Base-by-base conservation (phyloP, 1,140 invertebrate species). In the Andrena cerasifolii region DNA sequence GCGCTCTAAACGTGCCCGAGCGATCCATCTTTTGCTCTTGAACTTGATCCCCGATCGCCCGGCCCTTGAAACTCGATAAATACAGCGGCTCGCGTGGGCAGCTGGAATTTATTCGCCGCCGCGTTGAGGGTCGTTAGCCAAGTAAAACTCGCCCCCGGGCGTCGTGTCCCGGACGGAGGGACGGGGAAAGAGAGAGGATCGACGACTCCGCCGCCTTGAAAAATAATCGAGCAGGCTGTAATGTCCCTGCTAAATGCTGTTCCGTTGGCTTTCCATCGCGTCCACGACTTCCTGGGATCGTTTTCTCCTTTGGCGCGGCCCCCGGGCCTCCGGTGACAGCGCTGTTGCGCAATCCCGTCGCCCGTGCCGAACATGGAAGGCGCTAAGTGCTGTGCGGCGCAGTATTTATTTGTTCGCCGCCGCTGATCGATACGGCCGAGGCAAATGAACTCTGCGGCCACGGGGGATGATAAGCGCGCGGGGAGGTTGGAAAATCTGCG, bases 11-110 rank as follows among this genome's bases (percentile, higher is more conserved):
- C 6, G 49, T 51, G 26, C 21, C 26, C 49, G 12, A 10, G 12
- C 49, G 36, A 47, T 63, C 36, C 31, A 68, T 68, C 56, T 16
- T n/a, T 67, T 58, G 78, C 18, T 84, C 82, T 78, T 84, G 82
- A 85, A 84, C 83, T 81, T 85, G 82, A 84, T 75, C 59, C 43
- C 33, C 12, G 56, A 31, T 53, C 63, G 26, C 16, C 45, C 26
- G 36, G 36, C 36, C 24, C 31, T 12, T 16, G 61, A 31, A 74
- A 68, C 43, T 82, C 68, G 31, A 71, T 59, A 74, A 49, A 79
- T 66, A 82, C 45, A 24, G 36, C 47, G 18, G 36, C 40, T 28
- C 65, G 78, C 66, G 75, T 53, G 53, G 67, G 18, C 26, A 59
- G 61, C 18, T 63, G 70, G 76, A 78, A 82, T 82, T 82, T 72